Evolutionary conservation across 2,797 vertebrate species (phyloP), one percentile per base, ranked within the genome.

Genomic region (Oreochromis mossambicus): DNA sequence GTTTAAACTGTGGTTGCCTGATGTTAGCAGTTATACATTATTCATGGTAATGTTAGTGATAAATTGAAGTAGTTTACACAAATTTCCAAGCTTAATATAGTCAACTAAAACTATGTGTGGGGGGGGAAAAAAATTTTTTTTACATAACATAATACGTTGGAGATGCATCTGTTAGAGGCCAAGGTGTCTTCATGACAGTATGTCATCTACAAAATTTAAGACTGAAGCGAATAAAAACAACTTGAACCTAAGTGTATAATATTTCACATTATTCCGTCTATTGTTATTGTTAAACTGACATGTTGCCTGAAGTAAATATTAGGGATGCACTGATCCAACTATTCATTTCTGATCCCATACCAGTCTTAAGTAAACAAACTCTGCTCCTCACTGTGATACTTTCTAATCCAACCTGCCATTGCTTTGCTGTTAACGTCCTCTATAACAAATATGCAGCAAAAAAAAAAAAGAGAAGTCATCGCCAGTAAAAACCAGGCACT

Each of bases 201-300:
- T 10, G 38, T 43, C 66, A 73, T 29, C 24, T 9, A 68, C 36
- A 43, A 68, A 43, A 68, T 41, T 68, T 1, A 68, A 68, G n/a
- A 41, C 63, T 24, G 12, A 68, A 68, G 36, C n/a, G 1, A 68
- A 68, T 68, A 68, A 68, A 68, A 24, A 24, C 36, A 68, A 24
- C 4, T 68, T 68, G 5, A 68, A 41, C n/a, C 36, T 1, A 43
- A 68, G 34, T 21, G 13, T 0, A 4, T 68, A 14, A 68, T 68
- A 68, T 68, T 68, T 68, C 1, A 6, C 9, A 14, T 0, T 68
- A 68, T 68, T 68, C 0, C 2, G 36, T 68, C 2, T 9, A 68
- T 43, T 15, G n/a, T 70, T 70, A 43, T 41, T 70, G 3, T 68
- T 41, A 12, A 77, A 54, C n/a, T 41, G 34, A 38, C 75, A 38